Conservation (phyloP, 2,888 invertebrate species). For the Diaperis boleti region DNA sequence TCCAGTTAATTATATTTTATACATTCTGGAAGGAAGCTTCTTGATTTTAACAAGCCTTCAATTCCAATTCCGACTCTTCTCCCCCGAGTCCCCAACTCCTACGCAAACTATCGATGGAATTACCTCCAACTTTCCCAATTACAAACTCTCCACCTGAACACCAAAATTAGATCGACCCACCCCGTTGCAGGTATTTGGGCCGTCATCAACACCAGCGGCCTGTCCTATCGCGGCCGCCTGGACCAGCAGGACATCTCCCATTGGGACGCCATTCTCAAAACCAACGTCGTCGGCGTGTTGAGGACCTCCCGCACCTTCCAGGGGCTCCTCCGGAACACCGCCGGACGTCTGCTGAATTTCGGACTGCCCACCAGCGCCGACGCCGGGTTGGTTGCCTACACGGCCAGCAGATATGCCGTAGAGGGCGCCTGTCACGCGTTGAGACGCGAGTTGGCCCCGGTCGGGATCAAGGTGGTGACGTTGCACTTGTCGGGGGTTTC, state of each 20-base stretch:
- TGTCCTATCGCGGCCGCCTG: constrained; percentile 78
- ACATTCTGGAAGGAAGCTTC: too few relatives aligned
- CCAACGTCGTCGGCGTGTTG: constrained; percentile 77
- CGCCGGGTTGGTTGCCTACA: constrained; percentile 70
- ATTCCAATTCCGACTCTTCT: too few relatives aligned
- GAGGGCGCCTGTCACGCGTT: constrained; percentile 84
- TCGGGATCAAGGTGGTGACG: constrained; percentile 80
- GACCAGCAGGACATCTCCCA: constrained; percentile 77
- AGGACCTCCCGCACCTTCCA: constrained; percentile 83
- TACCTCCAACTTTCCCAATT: too few relatives aligned
- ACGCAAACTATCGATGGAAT: too few relatives aligned
- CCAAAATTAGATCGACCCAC: neutral
- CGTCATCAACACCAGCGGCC: constrained; percentile 85
- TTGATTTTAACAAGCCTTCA: too few relatives aligned
- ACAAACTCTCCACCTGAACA: too few relatives aligned
- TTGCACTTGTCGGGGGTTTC: constrained; percentile 79
- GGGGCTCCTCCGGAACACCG: constrained; percentile 75
- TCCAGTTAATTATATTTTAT: too few relatives aligned
- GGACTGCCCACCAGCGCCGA: constrained; percentile 70
- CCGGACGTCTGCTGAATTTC: constrained; percentile 79
- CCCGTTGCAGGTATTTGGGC: constrained; percentile 79
- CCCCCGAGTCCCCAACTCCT: too few relatives aligned
- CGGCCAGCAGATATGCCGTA: constrained; percentile 74
- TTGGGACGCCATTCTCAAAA: constrained; percentile 78
- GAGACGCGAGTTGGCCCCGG: constrained; percentile 76